These are phyloP conservation scores for Chelidonichthys spinosus DNA, from an alignment of 2,797 vertebrate species.

Conservation along the genomic window DNA sequence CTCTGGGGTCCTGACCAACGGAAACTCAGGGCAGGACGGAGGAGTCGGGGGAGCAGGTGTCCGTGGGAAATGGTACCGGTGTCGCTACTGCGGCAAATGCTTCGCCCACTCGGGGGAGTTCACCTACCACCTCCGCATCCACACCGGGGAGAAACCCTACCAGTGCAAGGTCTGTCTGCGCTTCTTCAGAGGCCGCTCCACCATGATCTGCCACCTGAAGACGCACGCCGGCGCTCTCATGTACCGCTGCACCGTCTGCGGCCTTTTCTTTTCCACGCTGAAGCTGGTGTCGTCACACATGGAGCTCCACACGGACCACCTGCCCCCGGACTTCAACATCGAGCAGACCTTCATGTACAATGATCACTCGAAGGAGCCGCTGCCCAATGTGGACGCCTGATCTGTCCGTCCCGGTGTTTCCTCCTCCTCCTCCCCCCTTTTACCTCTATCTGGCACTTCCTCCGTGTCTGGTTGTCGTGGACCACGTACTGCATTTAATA, in stretches of 20 bases:
- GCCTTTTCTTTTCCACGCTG: constrained; percentile 96
- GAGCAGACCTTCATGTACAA: constrained; percentile 99
- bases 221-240: constrained; percentile 97
- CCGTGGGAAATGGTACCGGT: constrained; percentile 89
- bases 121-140: constrained; percentile 97
- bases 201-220: constrained; percentile 99
- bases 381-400: constrained; percentile 89
- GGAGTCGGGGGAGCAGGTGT: constrained; percentile 4
- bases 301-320: constrained; percentile 94
- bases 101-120: constrained; percentile 99
- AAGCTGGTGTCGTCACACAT: constrained; percentile 98
- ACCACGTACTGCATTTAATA: constrained; percentile 28
- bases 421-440: neutral
- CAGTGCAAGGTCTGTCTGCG: constrained; percentile 98
- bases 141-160: constrained; percentile 97
- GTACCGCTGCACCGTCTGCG: constrained; percentile 97
- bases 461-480: constrained; percentile 45
- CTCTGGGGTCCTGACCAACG: constrained; percentile 63
- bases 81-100: constrained; percentile 94
- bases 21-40: constrained; percentile 38
- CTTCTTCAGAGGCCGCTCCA: constrained; percentile 97
- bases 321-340: constrained; percentile 95
- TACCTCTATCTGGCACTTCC: neutral
- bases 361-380: constrained; percentile 95
- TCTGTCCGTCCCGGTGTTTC: neutral